Conservation (phyloP, 2,113 vertebrate species). For the Procapra przewalskii region DNA sequence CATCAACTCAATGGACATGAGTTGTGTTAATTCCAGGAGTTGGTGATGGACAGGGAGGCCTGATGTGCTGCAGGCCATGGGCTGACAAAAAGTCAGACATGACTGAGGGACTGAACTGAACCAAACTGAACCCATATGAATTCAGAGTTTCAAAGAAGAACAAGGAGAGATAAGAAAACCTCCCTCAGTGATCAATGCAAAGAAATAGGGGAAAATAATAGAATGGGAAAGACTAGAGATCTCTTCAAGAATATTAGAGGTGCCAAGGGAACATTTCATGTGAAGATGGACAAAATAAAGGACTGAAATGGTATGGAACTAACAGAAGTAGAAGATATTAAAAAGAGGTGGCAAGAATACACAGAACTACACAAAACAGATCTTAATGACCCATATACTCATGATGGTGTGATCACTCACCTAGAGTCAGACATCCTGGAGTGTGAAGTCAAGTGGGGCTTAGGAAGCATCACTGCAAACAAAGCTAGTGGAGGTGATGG, state of each 20-base stretch:
- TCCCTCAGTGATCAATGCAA: background rate
- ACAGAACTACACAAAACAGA: background rate
- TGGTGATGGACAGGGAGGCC: background rate
- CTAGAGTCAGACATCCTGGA: background rate
- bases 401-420: background rate
- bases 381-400: background rate
- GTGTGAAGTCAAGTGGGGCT: background rate
- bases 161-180: background rate
- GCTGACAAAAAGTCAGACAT: accelerated
- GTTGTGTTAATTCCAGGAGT: accelerated
- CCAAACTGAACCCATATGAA: background rate
- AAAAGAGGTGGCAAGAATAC: background rate
- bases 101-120: background rate
- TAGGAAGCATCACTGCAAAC: background rate
- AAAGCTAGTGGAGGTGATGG: background rate
- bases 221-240: background rate
- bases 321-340: background rate
- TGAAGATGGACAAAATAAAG: background rate
- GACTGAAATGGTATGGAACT: background rate
- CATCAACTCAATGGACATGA: background rate
- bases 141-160: background rate
- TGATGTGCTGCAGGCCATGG: background rate
- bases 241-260: background rate
- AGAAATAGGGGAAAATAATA: background rate
- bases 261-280: background rate